phyloP scores from a whole-genome alignment of 2,888 invertebrate species.

The Nebria brevicollis region DNA sequence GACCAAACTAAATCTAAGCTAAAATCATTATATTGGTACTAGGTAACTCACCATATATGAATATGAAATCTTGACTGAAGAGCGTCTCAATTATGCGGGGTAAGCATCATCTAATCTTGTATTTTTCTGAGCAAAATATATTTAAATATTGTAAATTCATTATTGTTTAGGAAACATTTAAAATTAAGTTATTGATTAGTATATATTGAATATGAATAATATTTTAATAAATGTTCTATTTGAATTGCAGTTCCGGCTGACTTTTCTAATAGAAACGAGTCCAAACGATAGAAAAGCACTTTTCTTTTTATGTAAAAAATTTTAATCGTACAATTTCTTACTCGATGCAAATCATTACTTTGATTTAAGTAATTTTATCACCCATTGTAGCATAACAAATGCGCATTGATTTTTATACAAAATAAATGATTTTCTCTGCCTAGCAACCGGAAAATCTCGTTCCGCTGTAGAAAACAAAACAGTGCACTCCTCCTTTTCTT shows the following conservation, averaged over 20 bases:
- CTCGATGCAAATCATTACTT: not conserved
- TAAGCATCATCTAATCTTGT: no score
- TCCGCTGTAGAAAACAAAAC: not conserved
- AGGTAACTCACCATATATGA: no score
- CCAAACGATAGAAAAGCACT: not conserved
- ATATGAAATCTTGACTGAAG: no score
- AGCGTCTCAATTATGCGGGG: no score
- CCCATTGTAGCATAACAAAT: constrained; percentile 1
- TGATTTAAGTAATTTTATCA: constrained; percentile 1
- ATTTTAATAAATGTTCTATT: not conserved
- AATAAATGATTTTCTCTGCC: constrained; percentile 9
- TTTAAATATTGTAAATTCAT: no score
- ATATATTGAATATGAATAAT: no score
- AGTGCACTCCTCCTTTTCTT: not conserved
- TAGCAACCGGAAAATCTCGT: not conserved
- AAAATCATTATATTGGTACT: no score
- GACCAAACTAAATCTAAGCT: no score
- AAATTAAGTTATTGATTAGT: no score
- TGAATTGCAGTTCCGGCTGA: not conserved
- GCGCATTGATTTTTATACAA: constrained; percentile 6
- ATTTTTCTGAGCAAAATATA: no score
- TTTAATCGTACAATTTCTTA: not conserved
- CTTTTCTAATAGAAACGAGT: not conserved
- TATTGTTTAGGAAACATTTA: no score
- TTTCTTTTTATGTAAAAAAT: not conserved